Conservation (phyloP, 1,140 invertebrate species). For the Drosophila pachea region DNA sequence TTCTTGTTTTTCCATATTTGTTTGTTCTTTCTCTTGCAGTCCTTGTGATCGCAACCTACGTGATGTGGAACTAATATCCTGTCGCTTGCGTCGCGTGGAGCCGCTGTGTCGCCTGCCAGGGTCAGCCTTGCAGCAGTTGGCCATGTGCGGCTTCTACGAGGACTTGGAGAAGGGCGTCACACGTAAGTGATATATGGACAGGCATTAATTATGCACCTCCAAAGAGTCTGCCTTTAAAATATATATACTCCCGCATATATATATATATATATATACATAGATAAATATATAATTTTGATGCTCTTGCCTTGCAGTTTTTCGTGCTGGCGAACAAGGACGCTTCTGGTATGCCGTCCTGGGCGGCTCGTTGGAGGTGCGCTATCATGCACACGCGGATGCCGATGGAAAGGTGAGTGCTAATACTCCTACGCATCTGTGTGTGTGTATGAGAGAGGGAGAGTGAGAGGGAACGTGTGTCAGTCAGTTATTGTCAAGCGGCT, state of each 20-base stretch:
- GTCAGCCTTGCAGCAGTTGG: constrained; percentile 86
- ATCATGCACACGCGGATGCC: constrained; percentile 80
- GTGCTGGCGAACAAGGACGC: constrained; percentile 87
- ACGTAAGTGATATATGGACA: constrained; percentile 81
- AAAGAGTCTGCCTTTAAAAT: too few species aligned
- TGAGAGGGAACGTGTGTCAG: not conserved
- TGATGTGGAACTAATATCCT: constrained; percentile 85
- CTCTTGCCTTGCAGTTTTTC: constrained; percentile 82
- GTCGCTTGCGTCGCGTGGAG: constrained; percentile 82
- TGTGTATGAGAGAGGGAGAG: not conserved
- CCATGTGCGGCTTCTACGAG: constrained; percentile 87
- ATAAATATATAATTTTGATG: not conserved
- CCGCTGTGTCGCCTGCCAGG: constrained; percentile 85
- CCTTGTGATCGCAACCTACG: constrained; percentile 85
- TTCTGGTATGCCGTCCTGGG: constrained; percentile 89
- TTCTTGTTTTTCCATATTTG: not conserved
- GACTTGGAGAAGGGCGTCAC: constrained; percentile 89
- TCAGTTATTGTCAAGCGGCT: constrained; percentile 14
- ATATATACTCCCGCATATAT: too few species aligned
- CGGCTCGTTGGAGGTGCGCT: constrained; percentile 85
- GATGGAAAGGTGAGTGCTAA: constrained; percentile 80
- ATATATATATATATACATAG: too few species aligned
- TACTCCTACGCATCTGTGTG: not conserved
- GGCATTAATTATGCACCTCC: constrained; percentile 34
- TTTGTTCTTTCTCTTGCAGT: constrained; percentile 79